Evolutionary conservation across 2,113 vertebrate genomes (phyloP).

Genomic region (Gila orcuttii): DNA sequence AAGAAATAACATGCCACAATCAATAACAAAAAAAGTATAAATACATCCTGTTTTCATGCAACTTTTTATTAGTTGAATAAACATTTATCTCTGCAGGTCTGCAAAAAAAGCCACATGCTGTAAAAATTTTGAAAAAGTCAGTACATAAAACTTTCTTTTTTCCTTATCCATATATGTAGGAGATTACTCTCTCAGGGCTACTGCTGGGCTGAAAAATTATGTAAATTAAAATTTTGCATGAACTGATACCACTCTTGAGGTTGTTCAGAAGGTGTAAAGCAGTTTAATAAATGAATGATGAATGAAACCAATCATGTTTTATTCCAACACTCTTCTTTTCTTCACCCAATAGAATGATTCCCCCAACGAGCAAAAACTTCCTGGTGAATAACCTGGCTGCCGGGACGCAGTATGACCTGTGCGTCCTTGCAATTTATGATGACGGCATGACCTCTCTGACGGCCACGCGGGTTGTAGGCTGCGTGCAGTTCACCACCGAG

Average conservation of each 20-base stretch:
- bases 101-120: neutral
- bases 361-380: constrained; percentile 97
- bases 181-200: neutral
- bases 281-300: constrained; percentile 24
- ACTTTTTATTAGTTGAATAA: too few species aligned
- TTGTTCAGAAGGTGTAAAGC: constrained; percentile 8
- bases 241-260: neutral
- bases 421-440: constrained; percentile 96
- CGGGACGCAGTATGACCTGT: constrained; percentile 92
- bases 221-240: neutral
- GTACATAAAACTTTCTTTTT: neutral
- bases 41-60: too few species aligned
- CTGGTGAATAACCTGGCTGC: constrained; percentile 97
- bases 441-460: constrained; percentile 96
- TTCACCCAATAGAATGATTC: constrained; percentile 88
- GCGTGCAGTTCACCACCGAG: constrained; percentile 94
- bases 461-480: constrained; percentile 94
- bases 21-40: neutral
- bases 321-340: constrained; percentile 3
- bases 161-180: neutral
- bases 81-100: neutral
- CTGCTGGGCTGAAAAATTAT: neutral
- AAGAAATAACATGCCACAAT: neutral
- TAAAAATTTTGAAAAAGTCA: neutral
- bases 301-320: neutral